Percentiles rank a stretch among this genome's conserved stretches.
Evolutionary conservation across 2,113 vertebrate species (phyloP).

Genomic region (Corythaeola cristata): DNA sequence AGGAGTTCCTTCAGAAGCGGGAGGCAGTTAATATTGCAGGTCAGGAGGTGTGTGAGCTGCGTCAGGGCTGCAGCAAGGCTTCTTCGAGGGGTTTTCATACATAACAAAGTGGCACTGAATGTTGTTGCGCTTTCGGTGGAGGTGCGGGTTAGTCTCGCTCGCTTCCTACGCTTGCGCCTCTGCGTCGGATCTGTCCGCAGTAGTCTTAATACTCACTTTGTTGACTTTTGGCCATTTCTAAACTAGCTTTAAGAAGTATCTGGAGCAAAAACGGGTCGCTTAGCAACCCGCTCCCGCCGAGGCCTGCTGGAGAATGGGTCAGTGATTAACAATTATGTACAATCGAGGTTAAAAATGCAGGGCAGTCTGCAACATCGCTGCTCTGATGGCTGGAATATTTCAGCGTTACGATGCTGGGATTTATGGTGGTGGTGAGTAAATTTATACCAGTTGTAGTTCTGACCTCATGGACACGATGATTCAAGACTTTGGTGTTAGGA

Average conservation of each 20-base stretch:
- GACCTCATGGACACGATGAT: not conserved
- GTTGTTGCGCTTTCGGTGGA: rapidly evolving
- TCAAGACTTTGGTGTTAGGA: not conserved
- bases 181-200: rapidly evolving
- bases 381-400: not conserved
- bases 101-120: not conserved
- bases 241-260: conserved; percentile 41
- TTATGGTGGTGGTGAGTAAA: not conserved
- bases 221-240: conserved; percentile 41
- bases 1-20: not conserved
- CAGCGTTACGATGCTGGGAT: not conserved
- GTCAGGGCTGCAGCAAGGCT: not conserved
- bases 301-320: conserved; percentile 63
- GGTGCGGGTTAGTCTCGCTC: not conserved
- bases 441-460: not conserved
- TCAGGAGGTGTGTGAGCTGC: not conserved
- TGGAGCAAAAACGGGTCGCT: conserved; percentile 47
- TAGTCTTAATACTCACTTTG: not conserved
- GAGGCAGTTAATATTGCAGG: not conserved
- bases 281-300: conserved; percentile 40
- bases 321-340: conserved; percentile 64
- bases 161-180: rapidly evolving
- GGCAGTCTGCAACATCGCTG: not conserved
- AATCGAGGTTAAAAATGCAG: conserved; percentile 62
- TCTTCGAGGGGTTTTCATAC: not conserved